Base-by-base conservation (phyloP, 2,113 vertebrate genomes). In the Puntigrus tetrazona region DNA sequence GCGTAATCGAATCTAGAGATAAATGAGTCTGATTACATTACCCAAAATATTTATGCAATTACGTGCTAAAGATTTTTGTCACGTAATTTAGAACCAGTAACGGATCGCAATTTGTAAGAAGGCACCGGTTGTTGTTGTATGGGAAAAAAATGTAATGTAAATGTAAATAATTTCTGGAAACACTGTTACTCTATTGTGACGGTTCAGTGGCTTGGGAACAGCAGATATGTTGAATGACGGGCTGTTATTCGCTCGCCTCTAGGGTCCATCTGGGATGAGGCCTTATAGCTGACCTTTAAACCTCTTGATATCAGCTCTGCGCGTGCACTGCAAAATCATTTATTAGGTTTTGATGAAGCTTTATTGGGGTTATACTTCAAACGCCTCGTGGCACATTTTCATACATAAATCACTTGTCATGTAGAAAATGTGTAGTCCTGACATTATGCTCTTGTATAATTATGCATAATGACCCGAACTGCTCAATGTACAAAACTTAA, bases 181-280 rank as follows among this genome's bases (percentile, higher is more conserved):
- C 70, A 69, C 29, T 47, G 4, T 75, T 63, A 45, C 41, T 82
- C 38, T 29, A 86, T 22, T 55, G 65, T 74, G 74, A 78, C 61
- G 57, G 59, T 72, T 29, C 73, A 29, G 22, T 67, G 63, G 7
- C 13, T 69, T 7, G 63, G 77, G 52, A 88, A 47, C 72, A 82
- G 77, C 78, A 86, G 76, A 84, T 72, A 73, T 83, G 84, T 78
- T 86, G 69, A 83, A 67, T 76, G 47, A 65, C 63, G 84, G 50
- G 27, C 27, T 57, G 83, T 78, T 50, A 36, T 45, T 20, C 63
- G 81, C 73, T 67, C 57, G 47, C 57, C 79, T 41, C 59, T 27
- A 36, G 81, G 82, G 72, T 73, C 50, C 73, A 78, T 84, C 81
- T 82, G 65, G 57, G 52, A 55, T 47, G 47, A 78, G 72, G 74